Percentiles rank a stretch among this genome's conserved stretches.
phyloP scores from a whole-genome alignment of 2,113 vertebrate species.

The cat (Felis catus) region F.catus_Fca126_mat1.0 CM031424.1:67446501-67447000 shows the following conservation, averaged over 20 bases:
- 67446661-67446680: background rate
- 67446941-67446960: background rate
- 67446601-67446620: background rate
- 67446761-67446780: background rate
- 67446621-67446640: background rate
- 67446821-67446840: background rate
- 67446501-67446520: background rate
- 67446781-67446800: constrained; percentile 44
- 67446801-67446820: background rate
- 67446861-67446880: background rate
- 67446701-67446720: background rate
- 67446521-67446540: background rate
- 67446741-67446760: constrained; percentile 32
- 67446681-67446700: constrained; percentile 4
- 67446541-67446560: background rate
- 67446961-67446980: background rate
- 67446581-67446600: background rate
- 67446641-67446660: background rate
- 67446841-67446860: background rate
- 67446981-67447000: background rate
- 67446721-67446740: background rate
- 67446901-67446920: constrained; percentile 25
- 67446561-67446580: background rate
- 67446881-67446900: constrained; percentile 48
- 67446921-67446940: background rate